A percentile compares a stretch with the other conserved stretches of the same genome.
Conservation (phyloP, 2,113 vertebrate species). For the Colius striatus region DNA sequence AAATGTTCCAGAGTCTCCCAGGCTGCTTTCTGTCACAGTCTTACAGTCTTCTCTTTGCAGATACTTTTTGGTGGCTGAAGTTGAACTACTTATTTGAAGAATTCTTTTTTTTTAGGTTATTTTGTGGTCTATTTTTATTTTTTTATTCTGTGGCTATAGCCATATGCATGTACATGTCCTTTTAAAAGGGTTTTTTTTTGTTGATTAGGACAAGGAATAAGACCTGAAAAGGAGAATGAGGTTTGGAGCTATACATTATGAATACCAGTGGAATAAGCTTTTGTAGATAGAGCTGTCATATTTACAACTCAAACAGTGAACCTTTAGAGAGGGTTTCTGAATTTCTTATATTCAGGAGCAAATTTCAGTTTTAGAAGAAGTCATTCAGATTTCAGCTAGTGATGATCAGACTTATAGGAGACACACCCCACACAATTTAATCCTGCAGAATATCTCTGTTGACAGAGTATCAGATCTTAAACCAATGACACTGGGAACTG, state of each 20-base stretch:
- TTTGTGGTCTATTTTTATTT: background rate
- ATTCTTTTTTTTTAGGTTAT: background rate
- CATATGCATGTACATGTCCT: background rate
- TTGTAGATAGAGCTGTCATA: background rate
- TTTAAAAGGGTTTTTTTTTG: background rate
- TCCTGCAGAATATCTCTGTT: background rate
- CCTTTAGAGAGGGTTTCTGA: background rate
- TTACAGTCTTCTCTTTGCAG: background rate
- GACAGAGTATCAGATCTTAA: background rate
- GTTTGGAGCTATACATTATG: background rate
- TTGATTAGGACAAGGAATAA: background rate
- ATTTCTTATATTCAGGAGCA: background rate
- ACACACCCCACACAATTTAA: background rate
- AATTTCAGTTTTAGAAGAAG: background rate
- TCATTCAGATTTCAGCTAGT: background rate
- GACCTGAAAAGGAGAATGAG: background rate
- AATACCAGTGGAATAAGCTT: background rate
- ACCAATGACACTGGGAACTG: background rate
- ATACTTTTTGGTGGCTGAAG: background rate
- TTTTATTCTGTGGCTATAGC: background rate
- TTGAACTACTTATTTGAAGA: background rate
- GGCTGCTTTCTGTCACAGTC: background rate
- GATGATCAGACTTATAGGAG: background rate
- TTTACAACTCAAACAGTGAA: background rate
- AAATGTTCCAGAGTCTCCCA: conserved; percentile 3